Base-by-base conservation (phyloP, 1,140 invertebrate genomes). In the Tetramorium simillimum region DNA sequence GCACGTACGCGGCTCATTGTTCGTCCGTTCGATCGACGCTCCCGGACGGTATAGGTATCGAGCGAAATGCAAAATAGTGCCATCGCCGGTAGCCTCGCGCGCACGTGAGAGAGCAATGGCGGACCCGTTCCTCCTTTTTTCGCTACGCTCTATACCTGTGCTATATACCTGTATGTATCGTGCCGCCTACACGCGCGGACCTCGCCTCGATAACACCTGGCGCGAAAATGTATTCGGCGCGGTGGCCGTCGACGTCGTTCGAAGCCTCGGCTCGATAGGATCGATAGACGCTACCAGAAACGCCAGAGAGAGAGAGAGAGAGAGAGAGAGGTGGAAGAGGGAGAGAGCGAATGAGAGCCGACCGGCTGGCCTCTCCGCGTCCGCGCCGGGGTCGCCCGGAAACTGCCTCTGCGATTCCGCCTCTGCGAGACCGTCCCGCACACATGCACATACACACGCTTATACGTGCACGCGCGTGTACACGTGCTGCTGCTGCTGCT, bases 161-260 rank as follows among this genome's bases (percentile, higher is more conserved):
- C 28, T 77, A 58, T 53, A 78, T 86, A 88, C 51, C 49, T 70
- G 24, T 72, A 60, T 69, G 46, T 80, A 82, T 28, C 65, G 63
- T 53, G 43, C 51, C 62, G 72, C n/a, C 69, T 84, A 84, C 63
- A 67, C 80, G 72, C 80, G 80, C 80, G 80, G 85, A 78, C 85
- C 67, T 81, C 77, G 80, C 76, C 81, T 87, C 89, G 89, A 70
- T 82, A 75, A 88, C 78, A 78, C 51, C 70, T 81, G 90, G 77
- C 86, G 84, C 70, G 89, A 88, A 91, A 90, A 90, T 88, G 90
- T 90, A 90, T 91, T 91, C 89, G 89, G 84, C 84, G 87, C 87
- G 85, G 76, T 90, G 85, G 81, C 88, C 85, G 89, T 81, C 86
- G 86, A 87, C 85, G 85, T 90, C 88, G 87, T 69, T 75, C 86